Base-by-base conservation (phyloP, 2,797 vertebrate species). In the Arctocebus calabarensis region DNA sequence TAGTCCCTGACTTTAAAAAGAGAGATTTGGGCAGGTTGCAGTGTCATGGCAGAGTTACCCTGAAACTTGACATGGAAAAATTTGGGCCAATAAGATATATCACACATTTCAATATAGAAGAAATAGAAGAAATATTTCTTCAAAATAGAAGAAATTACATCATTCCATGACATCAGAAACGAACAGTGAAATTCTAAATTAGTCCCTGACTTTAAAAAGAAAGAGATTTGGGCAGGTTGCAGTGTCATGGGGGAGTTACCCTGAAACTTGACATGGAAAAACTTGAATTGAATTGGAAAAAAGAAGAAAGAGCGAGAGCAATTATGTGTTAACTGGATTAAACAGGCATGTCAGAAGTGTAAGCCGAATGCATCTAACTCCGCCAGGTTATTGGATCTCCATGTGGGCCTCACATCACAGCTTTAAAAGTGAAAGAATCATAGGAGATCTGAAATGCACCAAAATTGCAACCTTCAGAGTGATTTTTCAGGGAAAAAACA, bases 91-190 rank as follows among this genome's bases (percentile, higher is more conserved):
- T 40, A 40, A 40, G 40, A 40, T 40, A 40, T 3, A 40, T 40
- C 40, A 40, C 40, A 40, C 40, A 40, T 40, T 40, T 40, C 40
- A 40, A 40, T 40, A 40, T 40, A 40, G 40, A 40, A 40, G 40
- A 84, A 91, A 86, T 12, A 57, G 20, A 34, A 86, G 68, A 84
- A 43, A 88, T 84, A n/a, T n/a, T n/a, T n/a, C n/a, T n/a, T n/a
- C n/a, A 61, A 84, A 91, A 86, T 12, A 57, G 20, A 34, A 86
- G 68, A 84, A 43, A 88, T 84, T 25, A 43, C 20, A 27, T 34
- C n/a, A 71, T 34, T 4, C 22, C 29, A 9, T 25, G 55, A 79
- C 95, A 93, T 75, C 82, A 48, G 64, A 82, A 91, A 90, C 88
- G 10, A 70, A 34, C 5, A 64, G 19, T 48, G 78, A 79, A 27